A percentile compares a stretch with the other conserved stretches of the same genome.
Conservation (phyloP, 1,140 invertebrate genomes). For the Lamellibrachia luymesi region DNA sequence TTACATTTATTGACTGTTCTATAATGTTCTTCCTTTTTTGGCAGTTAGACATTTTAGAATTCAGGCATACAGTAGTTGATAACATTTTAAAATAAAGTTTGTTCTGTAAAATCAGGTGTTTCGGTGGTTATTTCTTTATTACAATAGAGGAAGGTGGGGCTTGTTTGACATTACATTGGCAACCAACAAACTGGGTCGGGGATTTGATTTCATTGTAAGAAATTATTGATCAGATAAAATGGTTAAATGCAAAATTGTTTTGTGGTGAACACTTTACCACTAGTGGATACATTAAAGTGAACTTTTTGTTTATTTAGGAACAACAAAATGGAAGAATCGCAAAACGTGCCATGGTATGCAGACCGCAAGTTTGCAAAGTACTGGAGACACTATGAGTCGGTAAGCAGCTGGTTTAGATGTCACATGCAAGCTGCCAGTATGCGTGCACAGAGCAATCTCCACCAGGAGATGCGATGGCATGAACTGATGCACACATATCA, state of each 20-base stretch:
- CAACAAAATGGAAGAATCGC: not conserved
- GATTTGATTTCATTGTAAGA: too few relatives aligned
- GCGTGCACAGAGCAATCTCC: not conserved
- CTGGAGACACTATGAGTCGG: constrained; percentile 10
- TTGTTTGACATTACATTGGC: too few relatives aligned
- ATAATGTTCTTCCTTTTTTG: too few relatives aligned
- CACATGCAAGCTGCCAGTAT: not conserved
- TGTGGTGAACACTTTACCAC: not conserved
- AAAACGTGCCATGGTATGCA: not conserved
- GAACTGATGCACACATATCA: constrained; percentile 7
- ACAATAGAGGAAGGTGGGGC: too few relatives aligned
- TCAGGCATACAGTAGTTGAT: too few relatives aligned
- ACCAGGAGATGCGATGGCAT: not conserved
- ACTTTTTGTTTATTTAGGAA: not conserved
- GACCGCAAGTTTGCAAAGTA: constrained; percentile 1
- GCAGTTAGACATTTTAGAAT: too few relatives aligned
- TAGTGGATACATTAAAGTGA: not conserved
- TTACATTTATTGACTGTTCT: too few relatives aligned
- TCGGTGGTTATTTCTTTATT: too few relatives aligned
- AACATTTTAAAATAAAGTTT: too few relatives aligned
- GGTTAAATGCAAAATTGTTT: not conserved
- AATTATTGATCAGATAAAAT: too few relatives aligned
- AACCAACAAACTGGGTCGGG: too few relatives aligned
- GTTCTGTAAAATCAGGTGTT: too few relatives aligned
- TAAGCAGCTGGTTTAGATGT: not conserved